Evolutionary conservation across 2,113 vertebrate species (phyloP).

Genomic region (Opisthocomus hoazin): DNA sequence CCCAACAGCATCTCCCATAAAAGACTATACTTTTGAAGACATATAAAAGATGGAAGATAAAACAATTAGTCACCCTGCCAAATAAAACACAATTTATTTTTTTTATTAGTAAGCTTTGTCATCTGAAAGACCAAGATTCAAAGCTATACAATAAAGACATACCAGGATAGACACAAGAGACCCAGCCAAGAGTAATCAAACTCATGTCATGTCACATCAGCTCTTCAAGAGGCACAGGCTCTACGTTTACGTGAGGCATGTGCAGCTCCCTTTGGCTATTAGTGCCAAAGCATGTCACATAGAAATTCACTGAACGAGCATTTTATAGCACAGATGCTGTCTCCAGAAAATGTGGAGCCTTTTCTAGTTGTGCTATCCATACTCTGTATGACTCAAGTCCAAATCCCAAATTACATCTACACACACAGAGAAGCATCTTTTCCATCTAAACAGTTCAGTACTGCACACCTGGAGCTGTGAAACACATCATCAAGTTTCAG

Average conservation of each 20-base stretch:
- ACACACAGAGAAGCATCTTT: neutral
- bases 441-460: neutral
- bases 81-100: neutral
- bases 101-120: neutral
- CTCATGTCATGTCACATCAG: neutral
- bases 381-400: accelerated
- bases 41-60: neutral
- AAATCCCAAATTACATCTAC: neutral
- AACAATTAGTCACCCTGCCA: neutral
- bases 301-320: neutral
- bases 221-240: neutral
- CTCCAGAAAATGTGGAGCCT: neutral
- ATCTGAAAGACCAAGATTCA: neutral
- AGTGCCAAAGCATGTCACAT: neutral
- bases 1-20: neutral
- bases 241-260: accelerated
- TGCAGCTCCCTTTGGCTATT: neutral
- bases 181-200: neutral
- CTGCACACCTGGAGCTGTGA: neutral
- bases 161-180: neutral
- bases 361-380: neutral
- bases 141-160: neutral
- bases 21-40: neutral
- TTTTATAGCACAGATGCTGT: neutral
- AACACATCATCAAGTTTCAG: neutral